Percentiles rank a stretch among this genome's conserved stretches.
Evolutionary conservation across 2,888 invertebrate species (phyloP).

Genomic region (Dicranocentrus wangi): DNA sequence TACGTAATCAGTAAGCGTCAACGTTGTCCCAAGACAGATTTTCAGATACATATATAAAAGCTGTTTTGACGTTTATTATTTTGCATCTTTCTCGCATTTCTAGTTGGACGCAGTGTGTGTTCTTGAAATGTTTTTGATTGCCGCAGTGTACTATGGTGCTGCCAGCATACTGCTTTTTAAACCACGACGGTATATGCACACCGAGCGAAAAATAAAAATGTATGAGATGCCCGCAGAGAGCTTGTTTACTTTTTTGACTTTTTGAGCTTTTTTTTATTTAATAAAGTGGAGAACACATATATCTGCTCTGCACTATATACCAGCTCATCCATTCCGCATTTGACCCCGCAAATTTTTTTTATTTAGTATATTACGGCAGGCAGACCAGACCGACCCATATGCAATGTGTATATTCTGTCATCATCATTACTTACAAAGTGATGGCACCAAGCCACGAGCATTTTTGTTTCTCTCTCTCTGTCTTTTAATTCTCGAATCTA

Average conservation of each 20-base stretch:
- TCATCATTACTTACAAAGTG: conserved; percentile 45
- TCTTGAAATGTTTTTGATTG: background rate
- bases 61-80: conserved; percentile 52
- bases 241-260: conserved; percentile 58
- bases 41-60: conserved; percentile 40
- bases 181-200: too few relatives aligned
- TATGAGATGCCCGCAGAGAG: background rate
- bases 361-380: background rate
- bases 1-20: conserved; percentile 27
- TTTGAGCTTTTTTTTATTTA: background rate
- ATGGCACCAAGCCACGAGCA: conserved; percentile 49
- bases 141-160: background rate
- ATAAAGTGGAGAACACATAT: too few relatives aligned
- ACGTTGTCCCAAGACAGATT: conserved; percentile 34
- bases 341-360: too few relatives aligned
- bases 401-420: conserved; percentile 40
- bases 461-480: background rate
- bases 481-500: conserved; percentile 8
- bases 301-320: too few relatives aligned
- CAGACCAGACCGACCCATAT: background rate
- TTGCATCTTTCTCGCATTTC: conserved; percentile 29
- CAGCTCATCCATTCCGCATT: background rate
- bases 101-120: conserved; percentile 7
- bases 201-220: background rate
- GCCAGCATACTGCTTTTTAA: too few relatives aligned